Conservation (phyloP, 2,113 vertebrate genomes). For the Rutilus rutilus region DNA sequence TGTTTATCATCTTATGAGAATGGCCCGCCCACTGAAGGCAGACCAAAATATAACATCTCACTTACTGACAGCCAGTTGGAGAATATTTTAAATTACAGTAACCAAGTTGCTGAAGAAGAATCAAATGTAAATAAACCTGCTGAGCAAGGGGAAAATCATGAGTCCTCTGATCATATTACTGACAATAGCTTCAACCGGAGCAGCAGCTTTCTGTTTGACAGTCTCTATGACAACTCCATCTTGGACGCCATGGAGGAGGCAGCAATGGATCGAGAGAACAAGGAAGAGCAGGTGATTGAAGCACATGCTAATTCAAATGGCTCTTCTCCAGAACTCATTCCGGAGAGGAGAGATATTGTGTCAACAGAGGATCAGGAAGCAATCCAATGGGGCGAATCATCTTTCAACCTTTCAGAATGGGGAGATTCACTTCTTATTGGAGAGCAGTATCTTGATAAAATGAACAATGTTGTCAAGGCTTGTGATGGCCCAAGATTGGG, state of each 20-base stretch:
- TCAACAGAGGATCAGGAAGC: slow-evolving; percentile 71
- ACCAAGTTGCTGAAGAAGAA: slow-evolving; percentile 72
- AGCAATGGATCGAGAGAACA: slow-evolving; percentile 43
- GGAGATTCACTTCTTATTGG: slow-evolving; percentile 79
- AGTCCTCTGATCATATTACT: background rate
- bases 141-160: background rate
- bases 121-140: slow-evolving; percentile 34
- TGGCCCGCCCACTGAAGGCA: background rate
- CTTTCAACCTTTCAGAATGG: slow-evolving; percentile 83
- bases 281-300: background rate
- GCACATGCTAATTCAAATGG: background rate
- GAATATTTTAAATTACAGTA: slow-evolving; percentile 84
- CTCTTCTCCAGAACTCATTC: background rate
- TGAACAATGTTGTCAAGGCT: slow-evolving; percentile 54
- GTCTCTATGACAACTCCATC: slow-evolving; percentile 79
- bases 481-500: slow-evolving; percentile 10
- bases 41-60: slow-evolving; percentile 78
- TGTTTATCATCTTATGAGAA: background rate
- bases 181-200: slow-evolving; percentile 86
- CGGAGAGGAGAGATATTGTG: background rate
- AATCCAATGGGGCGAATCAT: slow-evolving; percentile 79
- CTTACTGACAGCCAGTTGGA: slow-evolving; percentile 90
- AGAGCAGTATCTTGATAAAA: slow-evolving; percentile 76
- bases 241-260: slow-evolving; percentile 67
- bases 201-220: slow-evolving; percentile 90